Conservation (phyloP, 2,113 vertebrate genomes). For the Catharus bicknelli region DNA sequence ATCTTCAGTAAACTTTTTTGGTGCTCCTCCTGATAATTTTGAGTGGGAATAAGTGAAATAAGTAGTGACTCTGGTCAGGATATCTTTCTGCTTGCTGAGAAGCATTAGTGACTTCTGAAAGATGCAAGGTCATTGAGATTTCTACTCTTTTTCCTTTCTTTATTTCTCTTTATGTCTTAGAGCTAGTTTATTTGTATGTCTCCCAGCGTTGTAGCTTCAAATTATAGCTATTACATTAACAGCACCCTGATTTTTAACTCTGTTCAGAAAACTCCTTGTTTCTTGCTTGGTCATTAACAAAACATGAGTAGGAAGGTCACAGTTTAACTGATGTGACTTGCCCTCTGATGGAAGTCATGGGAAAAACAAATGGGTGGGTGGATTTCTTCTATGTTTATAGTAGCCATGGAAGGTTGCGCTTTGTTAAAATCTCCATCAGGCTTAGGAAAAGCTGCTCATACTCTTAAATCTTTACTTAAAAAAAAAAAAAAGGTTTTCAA, state of each 20-base stretch:
- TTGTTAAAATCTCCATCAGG: neutral
- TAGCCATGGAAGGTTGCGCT: slow-evolving; percentile 7
- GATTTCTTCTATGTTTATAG: neutral
- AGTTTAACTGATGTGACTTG: neutral
- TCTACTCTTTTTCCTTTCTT: neutral
- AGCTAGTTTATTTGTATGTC: neutral
- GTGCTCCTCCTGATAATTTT: neutral
- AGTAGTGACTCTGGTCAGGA: neutral
- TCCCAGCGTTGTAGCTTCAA: neutral
- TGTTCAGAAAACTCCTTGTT: neutral
- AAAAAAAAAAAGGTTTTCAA: neutral
- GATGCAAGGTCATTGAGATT: neutral
- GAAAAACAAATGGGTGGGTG: neutral
- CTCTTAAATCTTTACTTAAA: neutral
- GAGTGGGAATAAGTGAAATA: neutral
- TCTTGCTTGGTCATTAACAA: neutral
- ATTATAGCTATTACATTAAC: neutral
- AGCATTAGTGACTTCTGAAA: neutral
- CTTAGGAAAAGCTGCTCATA: neutral
- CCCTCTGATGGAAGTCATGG: slow-evolving; percentile 21
- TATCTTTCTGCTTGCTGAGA: neutral
- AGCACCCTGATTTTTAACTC: neutral
- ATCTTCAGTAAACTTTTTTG: neutral
- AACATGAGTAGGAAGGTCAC: neutral
- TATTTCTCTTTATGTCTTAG: neutral